Conservation (phyloP, 2,113 vertebrate species). For the Tachysurus fulvidraco region DNA sequence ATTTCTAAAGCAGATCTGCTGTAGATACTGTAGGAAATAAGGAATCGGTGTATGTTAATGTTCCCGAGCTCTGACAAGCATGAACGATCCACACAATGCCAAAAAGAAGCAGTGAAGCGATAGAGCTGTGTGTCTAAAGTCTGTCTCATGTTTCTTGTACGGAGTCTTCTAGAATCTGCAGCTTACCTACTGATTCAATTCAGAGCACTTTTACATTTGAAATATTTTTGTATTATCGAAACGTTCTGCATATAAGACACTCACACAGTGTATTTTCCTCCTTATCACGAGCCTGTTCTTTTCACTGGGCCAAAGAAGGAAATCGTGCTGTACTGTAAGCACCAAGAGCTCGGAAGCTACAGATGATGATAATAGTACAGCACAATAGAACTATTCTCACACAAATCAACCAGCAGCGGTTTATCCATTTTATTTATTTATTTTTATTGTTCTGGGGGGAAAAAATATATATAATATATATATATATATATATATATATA, state of each 20-base stretch:
- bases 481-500: too few relatives aligned
- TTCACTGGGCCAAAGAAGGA: background rate
- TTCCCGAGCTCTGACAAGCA: background rate
- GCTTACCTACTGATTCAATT: background rate
- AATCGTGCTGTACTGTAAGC: background rate
- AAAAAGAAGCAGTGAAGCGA: background rate
- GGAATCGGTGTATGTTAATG: background rate
- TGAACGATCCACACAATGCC: background rate
- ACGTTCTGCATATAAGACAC: background rate
- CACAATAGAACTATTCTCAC: background rate
- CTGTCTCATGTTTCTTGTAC: background rate
- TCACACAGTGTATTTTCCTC: background rate
- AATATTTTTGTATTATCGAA: background rate
- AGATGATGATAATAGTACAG: background rate
- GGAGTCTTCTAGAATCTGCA: background rate
- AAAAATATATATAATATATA: too few relatives aligned
- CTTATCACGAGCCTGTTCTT: background rate
- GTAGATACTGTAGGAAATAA: background rate
- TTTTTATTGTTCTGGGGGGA: background rate
- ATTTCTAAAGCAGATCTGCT: constrained; percentile 16
- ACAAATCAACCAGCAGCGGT: background rate
- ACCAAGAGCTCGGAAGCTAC: background rate
- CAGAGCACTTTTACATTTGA: background rate
- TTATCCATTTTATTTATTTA: background rate
- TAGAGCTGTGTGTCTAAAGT: background rate